These are phyloP conservation scores for Heliconius aoede DNA, from an alignment of 2,888 invertebrate species.

Conservation along the genomic window DNA sequence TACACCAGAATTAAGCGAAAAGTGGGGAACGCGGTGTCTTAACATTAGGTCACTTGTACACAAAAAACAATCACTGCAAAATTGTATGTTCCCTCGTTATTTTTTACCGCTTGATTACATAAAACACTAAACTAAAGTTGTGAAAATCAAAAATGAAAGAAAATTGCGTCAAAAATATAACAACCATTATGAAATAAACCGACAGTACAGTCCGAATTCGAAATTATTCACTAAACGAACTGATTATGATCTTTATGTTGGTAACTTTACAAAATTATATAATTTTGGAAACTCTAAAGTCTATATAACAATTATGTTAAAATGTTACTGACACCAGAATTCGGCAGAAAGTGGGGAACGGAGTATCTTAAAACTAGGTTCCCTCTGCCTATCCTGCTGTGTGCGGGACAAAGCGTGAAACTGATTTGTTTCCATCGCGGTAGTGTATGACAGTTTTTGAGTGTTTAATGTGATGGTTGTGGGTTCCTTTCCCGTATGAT, in stretches of 20 bases:
- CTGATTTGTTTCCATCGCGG: no score
- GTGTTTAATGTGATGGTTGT: not conserved
- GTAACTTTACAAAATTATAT: not conserved
- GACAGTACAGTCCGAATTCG: not conserved
- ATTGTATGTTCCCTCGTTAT: not conserved
- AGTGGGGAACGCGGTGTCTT: no score
- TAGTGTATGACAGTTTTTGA: not conserved
- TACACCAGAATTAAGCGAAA: no score
- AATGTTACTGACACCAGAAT: not conserved
- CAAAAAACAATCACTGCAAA: not conserved
- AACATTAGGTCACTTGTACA: not conserved
- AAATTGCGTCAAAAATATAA: conserved; percentile 5
- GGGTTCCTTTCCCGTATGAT: not conserved
- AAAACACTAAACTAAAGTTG: not conserved
- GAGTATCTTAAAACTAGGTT: no score
- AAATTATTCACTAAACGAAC: conserved; percentile 1
- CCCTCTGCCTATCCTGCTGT: no score
- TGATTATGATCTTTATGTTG: not conserved
- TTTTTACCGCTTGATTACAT: not conserved
- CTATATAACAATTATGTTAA: not conserved
- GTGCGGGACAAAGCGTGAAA: no score
- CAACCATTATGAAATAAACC: conserved; percentile 2
- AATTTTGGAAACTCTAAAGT: not conserved
- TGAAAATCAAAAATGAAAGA: conserved; percentile 17
- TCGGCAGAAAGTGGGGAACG: no score